Percentiles rank a stretch among this genome's conserved stretches.
These are phyloP conservation scores for Philaethria dido DNA, from an alignment of 2,888 invertebrate genomes.

Conservation along the genomic window DNA sequence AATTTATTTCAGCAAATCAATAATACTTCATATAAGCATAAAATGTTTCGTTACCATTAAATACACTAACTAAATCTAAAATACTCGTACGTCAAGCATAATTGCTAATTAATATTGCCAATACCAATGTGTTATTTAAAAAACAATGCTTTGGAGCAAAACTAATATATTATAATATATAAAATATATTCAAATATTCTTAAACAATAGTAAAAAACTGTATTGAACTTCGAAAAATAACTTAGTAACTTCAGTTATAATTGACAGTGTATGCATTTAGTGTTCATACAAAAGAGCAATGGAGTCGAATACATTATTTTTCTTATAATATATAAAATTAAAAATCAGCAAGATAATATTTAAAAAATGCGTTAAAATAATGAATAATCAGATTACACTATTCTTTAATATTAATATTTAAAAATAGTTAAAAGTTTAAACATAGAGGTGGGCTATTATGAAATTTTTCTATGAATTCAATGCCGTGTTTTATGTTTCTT, in stretches of 20 bases:
- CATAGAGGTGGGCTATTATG: conserved; percentile 8
- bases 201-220: conserved; percentile 28
- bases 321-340: background rate
- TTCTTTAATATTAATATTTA: conserved; percentile 16
- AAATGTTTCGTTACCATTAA: conserved; percentile 12
- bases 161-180: conserved; percentile 12
- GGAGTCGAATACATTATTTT: background rate
- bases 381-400: conserved; percentile 5
- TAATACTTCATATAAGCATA: conserved; percentile 1
- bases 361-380: background rate
- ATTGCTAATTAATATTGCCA: background rate
- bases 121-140: conserved; percentile 11
- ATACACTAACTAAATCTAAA: conserved; percentile 38
- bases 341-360: background rate
- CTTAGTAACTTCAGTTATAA: conserved; percentile 30
- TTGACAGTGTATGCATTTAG: conserved; percentile 32
- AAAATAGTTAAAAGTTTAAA: conserved; percentile 23
- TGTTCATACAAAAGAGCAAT: conserved; percentile 5
- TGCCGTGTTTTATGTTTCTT: too few species aligned
- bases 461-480: too few species aligned
- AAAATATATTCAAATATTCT: conserved; percentile 20
- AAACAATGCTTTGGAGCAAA: conserved; percentile 16
- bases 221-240: conserved; percentile 37
- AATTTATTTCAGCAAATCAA: conserved; percentile 23
- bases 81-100: conserved; percentile 16